Evolutionary conservation across 1,140 invertebrate genomes (phyloP).

Genomic region (Trachymyrmex cornetzi): DNA sequence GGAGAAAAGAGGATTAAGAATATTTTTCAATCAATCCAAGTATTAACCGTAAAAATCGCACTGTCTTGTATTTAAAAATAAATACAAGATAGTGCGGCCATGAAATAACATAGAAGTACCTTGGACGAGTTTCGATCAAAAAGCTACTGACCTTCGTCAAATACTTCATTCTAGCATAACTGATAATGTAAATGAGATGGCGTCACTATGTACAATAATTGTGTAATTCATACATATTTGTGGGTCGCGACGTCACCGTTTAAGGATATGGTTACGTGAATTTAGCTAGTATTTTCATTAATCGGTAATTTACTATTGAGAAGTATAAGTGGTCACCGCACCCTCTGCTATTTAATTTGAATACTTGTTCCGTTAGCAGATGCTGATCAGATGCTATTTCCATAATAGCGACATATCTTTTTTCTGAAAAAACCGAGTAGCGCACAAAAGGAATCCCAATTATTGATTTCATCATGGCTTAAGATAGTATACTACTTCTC

Average conservation of each 20-base stretch:
- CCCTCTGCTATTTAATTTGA: constrained; percentile 5
- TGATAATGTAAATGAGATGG: not conserved
- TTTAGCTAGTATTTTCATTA: not conserved
- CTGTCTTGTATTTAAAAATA: not conserved
- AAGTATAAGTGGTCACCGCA: not conserved
- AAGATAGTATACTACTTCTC: not conserved
- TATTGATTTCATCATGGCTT: constrained; percentile 6
- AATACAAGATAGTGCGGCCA: not conserved
- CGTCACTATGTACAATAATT: not conserved
- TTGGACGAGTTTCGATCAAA: not conserved
- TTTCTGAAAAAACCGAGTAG: not conserved
- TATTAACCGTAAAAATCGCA: not conserved
- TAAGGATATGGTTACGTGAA: not conserved
- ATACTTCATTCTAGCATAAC: not conserved
- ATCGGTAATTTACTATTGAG: constrained; percentile 5
- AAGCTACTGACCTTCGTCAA: constrained; percentile 16
- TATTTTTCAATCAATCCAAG: not conserved
- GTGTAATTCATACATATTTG: not conserved
- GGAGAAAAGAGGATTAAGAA: not conserved
- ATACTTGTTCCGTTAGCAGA: constrained; percentile 21
- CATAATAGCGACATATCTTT: not conserved
- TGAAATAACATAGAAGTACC: not conserved
- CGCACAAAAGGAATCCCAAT: not conserved
- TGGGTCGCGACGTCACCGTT: not conserved
- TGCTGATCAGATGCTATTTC: not conserved